Percentiles rank a stretch among this genome's conserved stretches.
Evolutionary conservation across 2,113 vertebrate species (phyloP).

Genomic region (Myiopsitta monachus): DNA sequence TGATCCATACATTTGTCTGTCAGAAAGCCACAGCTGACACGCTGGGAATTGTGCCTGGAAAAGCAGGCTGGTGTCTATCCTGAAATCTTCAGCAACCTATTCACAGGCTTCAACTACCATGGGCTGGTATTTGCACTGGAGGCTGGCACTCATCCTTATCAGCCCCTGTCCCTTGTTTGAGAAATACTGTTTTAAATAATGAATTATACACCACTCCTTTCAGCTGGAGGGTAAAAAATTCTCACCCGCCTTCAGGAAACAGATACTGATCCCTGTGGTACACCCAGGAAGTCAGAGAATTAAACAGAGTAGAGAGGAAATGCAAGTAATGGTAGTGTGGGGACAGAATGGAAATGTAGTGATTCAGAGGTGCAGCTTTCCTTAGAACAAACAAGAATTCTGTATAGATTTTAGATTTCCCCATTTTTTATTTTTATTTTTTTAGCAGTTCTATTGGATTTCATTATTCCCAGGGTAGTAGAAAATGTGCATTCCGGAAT

Average conservation of each 20-base stretch:
- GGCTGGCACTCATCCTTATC: not conserved
- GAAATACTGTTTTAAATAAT: not conserved
- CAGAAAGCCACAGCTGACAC: not conserved
- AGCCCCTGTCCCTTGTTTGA: not conserved
- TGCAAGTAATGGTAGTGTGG: not conserved
- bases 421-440: not conserved
- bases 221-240: not conserved
- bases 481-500: conserved; percentile 8
- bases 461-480: not conserved
- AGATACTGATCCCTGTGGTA: not conserved
- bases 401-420: not conserved
- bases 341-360: not conserved
- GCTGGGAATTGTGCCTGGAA: not conserved
- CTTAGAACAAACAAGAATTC: not conserved
- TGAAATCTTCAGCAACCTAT: not conserved
- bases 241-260: not conserved
- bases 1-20: not conserved
- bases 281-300: not conserved
- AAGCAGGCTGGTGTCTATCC: not conserved
- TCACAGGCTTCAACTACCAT: not conserved
- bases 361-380: not conserved
- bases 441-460: not conserved
- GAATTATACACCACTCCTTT: accelerated
- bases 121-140: not conserved
- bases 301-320: not conserved